phyloP scores from a whole-genome alignment of 2,113 vertebrate genomes.

The Notarius lentiginosus region DNA sequence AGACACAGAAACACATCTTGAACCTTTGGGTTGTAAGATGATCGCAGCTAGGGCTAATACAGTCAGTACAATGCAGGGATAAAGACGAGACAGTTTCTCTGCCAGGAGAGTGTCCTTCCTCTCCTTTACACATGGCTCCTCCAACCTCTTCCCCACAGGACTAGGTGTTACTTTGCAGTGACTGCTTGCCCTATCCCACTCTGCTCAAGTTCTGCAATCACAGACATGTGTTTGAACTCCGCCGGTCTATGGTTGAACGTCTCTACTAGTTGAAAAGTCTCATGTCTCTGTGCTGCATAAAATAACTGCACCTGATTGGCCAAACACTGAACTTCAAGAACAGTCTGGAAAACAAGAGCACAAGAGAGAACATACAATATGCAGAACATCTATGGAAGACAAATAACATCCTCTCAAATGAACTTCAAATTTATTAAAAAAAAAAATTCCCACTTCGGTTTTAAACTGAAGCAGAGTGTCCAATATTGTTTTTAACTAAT shows the following conservation, averaged over 20 bases:
- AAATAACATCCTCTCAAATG: not conserved
- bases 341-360: constrained; percentile 69
- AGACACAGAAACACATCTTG: not conserved
- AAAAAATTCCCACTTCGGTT: not conserved
- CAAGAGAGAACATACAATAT: not conserved
- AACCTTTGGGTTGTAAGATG: not conserved
- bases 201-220: constrained; percentile 89
- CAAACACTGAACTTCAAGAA: constrained; percentile 90
- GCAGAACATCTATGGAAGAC: not conserved
- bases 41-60: not conserved
- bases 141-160: not conserved
- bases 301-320: constrained; percentile 95
- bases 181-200: constrained; percentile 72
- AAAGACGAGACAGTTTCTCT: not conserved
- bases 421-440: not conserved
- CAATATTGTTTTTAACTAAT: not conserved
- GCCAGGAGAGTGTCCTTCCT: not conserved
- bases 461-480: not conserved
- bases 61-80: not conserved
- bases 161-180: constrained; percentile 27
- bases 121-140: not conserved
- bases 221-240: constrained; percentile 90
- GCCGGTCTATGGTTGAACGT: constrained; percentile 85
- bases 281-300: constrained; percentile 79
- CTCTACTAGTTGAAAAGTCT: constrained; percentile 84